Evolutionary conservation across 30 jellyfish, hydroid and myxozoan genomes (phyloP).

Genomic region (Euphysa ruthae): DNA sequence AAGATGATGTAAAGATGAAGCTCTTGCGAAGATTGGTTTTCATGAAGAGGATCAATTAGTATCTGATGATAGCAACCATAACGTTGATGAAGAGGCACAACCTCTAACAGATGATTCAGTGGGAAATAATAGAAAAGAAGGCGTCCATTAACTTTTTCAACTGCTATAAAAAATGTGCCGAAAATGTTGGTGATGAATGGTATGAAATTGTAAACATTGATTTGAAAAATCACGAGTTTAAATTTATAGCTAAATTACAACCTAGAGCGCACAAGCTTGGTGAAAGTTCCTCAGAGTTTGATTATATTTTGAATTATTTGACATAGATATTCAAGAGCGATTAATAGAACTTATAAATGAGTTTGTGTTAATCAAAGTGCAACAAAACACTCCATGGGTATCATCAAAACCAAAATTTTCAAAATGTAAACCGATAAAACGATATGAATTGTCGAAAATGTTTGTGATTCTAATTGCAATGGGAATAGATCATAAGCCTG

Average conservation of each 20-base stretch:
- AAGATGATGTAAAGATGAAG: no score
- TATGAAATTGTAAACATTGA: slow-evolving; percentile 1
- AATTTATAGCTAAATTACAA: slow-evolving; percentile 7
- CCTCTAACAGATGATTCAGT: no score
- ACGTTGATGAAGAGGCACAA: no score
- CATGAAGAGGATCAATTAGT: no score
- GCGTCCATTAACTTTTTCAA: no score
- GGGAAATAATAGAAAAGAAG: no score
- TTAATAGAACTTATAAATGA: slow-evolving; percentile 6
- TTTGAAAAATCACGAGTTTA: background rate
- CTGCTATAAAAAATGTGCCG: no score
- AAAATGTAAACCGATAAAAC: background rate
- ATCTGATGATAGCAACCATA: no score
- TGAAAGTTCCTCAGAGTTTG: background rate
- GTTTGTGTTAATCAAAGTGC: background rate
- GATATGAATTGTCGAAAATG: background rate
- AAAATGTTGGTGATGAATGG: background rate
- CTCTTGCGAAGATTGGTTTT: no score
- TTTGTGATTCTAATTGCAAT: background rate
- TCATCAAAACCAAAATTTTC: background rate
- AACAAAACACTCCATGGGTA: background rate
- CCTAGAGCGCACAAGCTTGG: background rate
- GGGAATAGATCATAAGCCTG: slow-evolving; percentile 29
- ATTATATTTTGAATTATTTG: slow-evolving; percentile 2
- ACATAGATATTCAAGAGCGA: background rate